Conservation (phyloP, 2,888 invertebrate genomes). For the Protonemura montana region DNA sequence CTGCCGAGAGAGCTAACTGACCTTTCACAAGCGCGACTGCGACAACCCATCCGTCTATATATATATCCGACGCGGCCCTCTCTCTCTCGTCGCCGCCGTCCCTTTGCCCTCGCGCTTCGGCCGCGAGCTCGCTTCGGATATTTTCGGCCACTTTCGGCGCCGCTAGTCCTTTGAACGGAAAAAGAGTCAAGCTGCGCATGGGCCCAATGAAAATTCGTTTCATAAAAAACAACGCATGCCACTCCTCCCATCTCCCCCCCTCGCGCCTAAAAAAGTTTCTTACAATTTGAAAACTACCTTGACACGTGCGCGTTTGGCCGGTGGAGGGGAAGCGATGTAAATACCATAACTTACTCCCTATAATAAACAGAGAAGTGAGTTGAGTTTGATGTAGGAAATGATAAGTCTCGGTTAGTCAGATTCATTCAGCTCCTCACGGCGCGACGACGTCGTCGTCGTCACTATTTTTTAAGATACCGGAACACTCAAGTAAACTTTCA, state of each 20-base stretch:
- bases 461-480: neutral
- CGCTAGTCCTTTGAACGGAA: neutral
- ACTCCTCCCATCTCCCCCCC: conserved; percentile 34
- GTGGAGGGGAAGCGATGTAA: conserved; percentile 48
- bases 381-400: neutral
- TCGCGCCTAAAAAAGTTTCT: neutral
- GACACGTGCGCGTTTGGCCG: conserved; percentile 45
- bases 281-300: conserved; percentile 44
- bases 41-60: conserved; percentile 29
- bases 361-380: conserved; percentile 25
- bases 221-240: conserved; percentile 22
- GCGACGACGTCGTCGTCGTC: neutral
- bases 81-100: neutral
- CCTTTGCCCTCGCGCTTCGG: conserved; percentile 20
- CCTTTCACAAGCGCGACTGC: conserved; percentile 43
- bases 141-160: conserved; percentile 32
- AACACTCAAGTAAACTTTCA: neutral
- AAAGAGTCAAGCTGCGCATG: conserved; percentile 42
- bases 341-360: conserved; percentile 45
- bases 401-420: conserved; percentile 26
- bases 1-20: conserved; percentile 41
- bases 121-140: conserved; percentile 26
- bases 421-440: conserved; percentile 45
- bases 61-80: conserved; percentile 17
- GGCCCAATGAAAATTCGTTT: conserved; percentile 31